Evolutionary conservation across 2,113 vertebrate species (phyloP).

Genomic region (Corydoras maculifer): DNA sequence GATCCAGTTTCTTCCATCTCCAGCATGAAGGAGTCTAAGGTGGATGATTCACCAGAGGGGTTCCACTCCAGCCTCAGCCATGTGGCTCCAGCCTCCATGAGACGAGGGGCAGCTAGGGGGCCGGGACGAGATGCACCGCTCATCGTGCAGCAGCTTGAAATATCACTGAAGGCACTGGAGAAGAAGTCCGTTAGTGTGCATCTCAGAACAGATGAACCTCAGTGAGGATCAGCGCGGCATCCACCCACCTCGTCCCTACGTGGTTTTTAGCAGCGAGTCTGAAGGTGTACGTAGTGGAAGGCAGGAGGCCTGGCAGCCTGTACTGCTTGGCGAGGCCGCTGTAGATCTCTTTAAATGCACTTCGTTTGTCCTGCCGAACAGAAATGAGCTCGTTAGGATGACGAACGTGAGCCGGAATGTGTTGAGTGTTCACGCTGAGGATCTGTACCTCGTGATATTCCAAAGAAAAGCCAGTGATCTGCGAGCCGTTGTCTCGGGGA

Average conservation of each 20-base stretch:
- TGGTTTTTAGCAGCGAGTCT: conserved; percentile 74
- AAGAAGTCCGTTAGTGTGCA: neutral
- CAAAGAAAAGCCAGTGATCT: conserved; percentile 70
- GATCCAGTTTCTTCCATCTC: conserved; percentile 74
- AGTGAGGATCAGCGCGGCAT: too few relatives aligned
- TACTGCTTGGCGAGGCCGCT: conserved; percentile 71
- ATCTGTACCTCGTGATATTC: conserved; percentile 74
- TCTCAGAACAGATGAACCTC: too few relatives aligned
- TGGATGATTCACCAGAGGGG: conserved; percentile 50
- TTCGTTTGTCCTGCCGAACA: conserved; percentile 59
- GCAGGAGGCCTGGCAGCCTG: conserved; percentile 63
- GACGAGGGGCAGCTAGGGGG: conserved; percentile 50
- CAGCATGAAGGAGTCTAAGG: conserved; percentile 61
- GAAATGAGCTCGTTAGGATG: neutral
- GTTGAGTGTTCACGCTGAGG: neutral
- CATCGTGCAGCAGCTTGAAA: conserved; percentile 59
- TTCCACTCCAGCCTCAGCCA: conserved; percentile 66
- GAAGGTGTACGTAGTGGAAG: conserved; percentile 70
- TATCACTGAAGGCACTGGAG: conserved; percentile 68
- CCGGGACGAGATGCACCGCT: conserved; percentile 52
- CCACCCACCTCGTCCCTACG: conserved; percentile 68
- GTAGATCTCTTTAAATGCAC: conserved; percentile 72
- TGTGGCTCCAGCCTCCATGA: conserved; percentile 57
- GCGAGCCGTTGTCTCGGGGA: conserved; percentile 72
- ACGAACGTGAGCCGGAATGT: neutral